A percentile compares a stretch with the other conserved stretches of the same genome.
Conservation (phyloP, 2,113 vertebrate species). For the Protobothrops mucrosquamatus region DNA sequence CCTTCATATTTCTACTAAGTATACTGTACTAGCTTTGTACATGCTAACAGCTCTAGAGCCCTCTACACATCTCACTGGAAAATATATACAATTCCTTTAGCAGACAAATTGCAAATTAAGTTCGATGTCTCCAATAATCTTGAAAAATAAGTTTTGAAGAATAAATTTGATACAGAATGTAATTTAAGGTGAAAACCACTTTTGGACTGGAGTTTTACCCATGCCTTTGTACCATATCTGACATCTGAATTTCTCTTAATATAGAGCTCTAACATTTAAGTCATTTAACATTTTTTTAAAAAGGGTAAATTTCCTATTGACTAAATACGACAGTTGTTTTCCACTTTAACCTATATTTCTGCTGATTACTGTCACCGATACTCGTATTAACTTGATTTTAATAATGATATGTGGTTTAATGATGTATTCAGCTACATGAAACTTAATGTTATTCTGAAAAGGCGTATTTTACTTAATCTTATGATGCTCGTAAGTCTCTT, state of each 20-base stretch:
- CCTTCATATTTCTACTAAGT: background rate
- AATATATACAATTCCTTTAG: background rate
- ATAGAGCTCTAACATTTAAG: background rate
- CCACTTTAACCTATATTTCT: background rate
- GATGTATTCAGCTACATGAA: background rate
- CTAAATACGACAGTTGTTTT: background rate
- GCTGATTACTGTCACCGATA: background rate
- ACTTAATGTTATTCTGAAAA: background rate
- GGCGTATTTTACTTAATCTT: background rate
- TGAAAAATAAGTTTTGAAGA: background rate
- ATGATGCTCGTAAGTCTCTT: background rate
- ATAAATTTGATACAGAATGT: background rate
- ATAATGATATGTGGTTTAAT: background rate
- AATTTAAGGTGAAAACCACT: background rate
- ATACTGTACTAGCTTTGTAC: background rate
- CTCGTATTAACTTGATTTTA: background rate
- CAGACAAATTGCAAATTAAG: background rate
- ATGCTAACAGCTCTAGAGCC: background rate
- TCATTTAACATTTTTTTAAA: background rate
- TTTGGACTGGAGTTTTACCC: background rate
- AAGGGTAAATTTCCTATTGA: background rate
- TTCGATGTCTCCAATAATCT: background rate
- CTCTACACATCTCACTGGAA: background rate
- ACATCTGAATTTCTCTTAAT: background rate
- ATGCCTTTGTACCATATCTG: background rate